Percentiles rank a stretch among this genome's conserved stretches.
phyloP scores from a whole-genome alignment of 2,888 invertebrate species.

The Pristionchus maxplancki region DNA sequence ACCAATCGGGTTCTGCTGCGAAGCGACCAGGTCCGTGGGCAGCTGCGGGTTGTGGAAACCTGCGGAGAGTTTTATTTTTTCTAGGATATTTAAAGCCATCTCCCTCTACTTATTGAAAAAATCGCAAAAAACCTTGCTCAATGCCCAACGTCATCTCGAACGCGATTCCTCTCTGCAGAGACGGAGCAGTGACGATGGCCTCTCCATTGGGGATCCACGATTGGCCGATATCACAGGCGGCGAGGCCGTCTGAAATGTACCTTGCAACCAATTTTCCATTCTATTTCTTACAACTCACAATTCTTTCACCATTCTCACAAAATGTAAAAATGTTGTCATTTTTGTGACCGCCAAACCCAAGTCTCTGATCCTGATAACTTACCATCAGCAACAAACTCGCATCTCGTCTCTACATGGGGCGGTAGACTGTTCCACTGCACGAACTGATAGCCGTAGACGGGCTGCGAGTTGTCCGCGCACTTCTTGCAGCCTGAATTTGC shows the following conservation, averaged over 20 bases:
- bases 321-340: too few relatives aligned
- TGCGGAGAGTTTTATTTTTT: background rate
- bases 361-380: too few relatives aligned
- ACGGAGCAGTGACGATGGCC: slow-evolving; percentile 80
- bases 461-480: slow-evolving; percentile 81
- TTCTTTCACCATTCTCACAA: too few relatives aligned
- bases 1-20: slow-evolving; percentile 77
- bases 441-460: slow-evolving; percentile 81
- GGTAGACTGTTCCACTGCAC: slow-evolving; percentile 80
- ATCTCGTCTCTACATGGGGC: slow-evolving; percentile 79
- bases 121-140: slow-evolving; percentile 76
- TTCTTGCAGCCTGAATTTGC: slow-evolving; percentile 59
- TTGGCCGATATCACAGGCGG: slow-evolving; percentile 77
- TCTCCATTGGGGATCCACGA: slow-evolving; percentile 81
- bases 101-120: too few relatives aligned
- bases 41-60: slow-evolving; percentile 76
- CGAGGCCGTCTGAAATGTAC: background rate
- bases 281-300: too few relatives aligned
- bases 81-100: too few relatives aligned
- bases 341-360: too few relatives aligned
- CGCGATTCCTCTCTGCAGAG: slow-evolving; percentile 80
- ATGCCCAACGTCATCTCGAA: slow-evolving; percentile 80
- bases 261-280: too few relatives aligned
- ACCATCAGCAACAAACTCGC: slow-evolving; percentile 70
- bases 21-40: slow-evolving; percentile 55